Evolutionary conservation across 1,140 invertebrate genomes (phyloP), one percentile per base, ranked within the genome.

Genomic region (Drosophila pandora): DNA sequence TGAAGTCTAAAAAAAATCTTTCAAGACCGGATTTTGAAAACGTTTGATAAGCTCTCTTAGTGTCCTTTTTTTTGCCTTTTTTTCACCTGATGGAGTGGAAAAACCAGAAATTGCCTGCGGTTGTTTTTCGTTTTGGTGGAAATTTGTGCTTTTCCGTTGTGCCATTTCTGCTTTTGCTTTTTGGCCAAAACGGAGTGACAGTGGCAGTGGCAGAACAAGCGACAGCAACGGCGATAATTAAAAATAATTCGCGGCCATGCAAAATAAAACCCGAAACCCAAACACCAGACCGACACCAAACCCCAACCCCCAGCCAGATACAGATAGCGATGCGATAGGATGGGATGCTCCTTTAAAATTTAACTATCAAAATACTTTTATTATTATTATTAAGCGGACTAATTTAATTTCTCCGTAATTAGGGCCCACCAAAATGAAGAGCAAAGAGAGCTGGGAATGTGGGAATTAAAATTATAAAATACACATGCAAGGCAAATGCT

Each of bases 211-310:
- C 79, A 82, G 63, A 30, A 52, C 48, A 47, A 43, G 58, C 74
- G 74, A 70, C 80, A 84, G 80, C 76, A 52, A 76, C 63, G 70
- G 50, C 73, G 81, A 84, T 84, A 84, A 84, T 84, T 84, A 85
- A 85, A 85, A 85, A 85, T 85, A 85, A 85, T 85, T 85, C 76
- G 73, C 73, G 54, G 61, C 61, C 72, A 59, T 52, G 61, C 50
- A 52, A 63, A 67, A 63, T 73, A 73, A 74, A 72, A 74, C 71
- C 50, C 60, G 72, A 74, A 72, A 74, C 71, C 50, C 60, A 58
- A 56, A 55, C 45, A 47, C 17, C 43, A 47, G 41, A 57, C 32
- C 48, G 67, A 53, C 57, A 67, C 70, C 67, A 55, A 53, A 72
- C 17, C 17, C 17, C 17, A 61, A 39, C 53, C 39, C 37, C 43